Percentiles rank a stretch among this genome's conserved stretches.
These are phyloP conservation scores for Papilio helenus DNA, from an alignment of 1,140 invertebrate genomes.

Conservation along the genomic window DNA sequence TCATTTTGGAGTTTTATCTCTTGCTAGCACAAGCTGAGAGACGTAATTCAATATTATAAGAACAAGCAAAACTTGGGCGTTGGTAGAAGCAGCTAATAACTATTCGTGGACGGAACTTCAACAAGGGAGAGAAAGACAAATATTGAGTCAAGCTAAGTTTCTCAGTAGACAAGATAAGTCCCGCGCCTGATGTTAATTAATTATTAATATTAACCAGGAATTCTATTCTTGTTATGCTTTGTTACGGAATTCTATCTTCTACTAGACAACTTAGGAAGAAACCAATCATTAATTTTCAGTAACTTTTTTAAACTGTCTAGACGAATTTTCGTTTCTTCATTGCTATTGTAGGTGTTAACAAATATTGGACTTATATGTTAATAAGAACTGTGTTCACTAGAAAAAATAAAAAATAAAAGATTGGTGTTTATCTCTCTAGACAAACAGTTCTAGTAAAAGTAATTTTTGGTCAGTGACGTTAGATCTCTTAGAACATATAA, in stretches of 20 bases:
- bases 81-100: slow-evolving; percentile 62
- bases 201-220: slow-evolving; percentile 62
- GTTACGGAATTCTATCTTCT: not conserved
- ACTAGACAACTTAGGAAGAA: not conserved
- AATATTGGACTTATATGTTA: too few species aligned
- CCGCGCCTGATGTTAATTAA: slow-evolving; percentile 62
- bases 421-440: not conserved
- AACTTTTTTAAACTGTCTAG: too few species aligned
- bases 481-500: slow-evolving; percentile 31
- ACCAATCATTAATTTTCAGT: not conserved
- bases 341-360: too few species aligned
- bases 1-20: slow-evolving; percentile 26
- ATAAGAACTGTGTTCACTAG: too few species aligned
- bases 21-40: slow-evolving; percentile 41
- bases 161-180: slow-evolving; percentile 57
- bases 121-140: slow-evolving; percentile 65
- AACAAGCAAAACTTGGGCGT: slow-evolving; percentile 58
- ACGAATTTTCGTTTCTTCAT: too few species aligned
- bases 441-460: not conserved
- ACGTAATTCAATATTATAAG: slow-evolving; percentile 61
- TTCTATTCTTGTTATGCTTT: slow-evolving; percentile 41
- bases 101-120: slow-evolving; percentile 67
- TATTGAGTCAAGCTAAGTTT: slow-evolving; percentile 68
- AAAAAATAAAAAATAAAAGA: too few species aligned
- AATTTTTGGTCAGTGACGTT: not conserved